Conservation (phyloP, 2,888 invertebrate genomes). For the Clistopyga incitator region DNA sequence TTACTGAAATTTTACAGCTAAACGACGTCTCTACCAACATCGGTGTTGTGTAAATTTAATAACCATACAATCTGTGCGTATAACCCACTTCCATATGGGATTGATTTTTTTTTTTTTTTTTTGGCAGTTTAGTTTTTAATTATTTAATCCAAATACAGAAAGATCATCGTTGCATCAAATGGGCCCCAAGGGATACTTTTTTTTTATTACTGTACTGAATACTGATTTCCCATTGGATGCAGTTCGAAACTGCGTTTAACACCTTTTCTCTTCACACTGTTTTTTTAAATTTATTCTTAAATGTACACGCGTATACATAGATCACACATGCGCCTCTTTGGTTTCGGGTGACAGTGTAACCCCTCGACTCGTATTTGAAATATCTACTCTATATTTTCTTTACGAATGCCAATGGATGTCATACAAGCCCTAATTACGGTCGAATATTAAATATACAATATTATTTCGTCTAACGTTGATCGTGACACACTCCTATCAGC, state of each 20-base stretch:
- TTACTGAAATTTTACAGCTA: constrained; percentile 59
- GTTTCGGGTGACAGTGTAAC: constrained; percentile 66
- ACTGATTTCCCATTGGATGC: constrained; percentile 46
- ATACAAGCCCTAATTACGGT: constrained; percentile 24
- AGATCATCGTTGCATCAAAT: constrained; percentile 25
- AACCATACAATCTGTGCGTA: constrained; percentile 77
- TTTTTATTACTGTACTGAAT: constrained; percentile 45
- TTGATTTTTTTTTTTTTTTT: constrained; percentile 67
- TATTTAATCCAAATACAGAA: constrained; percentile 42
- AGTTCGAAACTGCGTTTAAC: background rate
- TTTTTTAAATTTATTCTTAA: constrained; percentile 46
- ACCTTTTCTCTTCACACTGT: background rate
- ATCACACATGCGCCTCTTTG: constrained; percentile 71
- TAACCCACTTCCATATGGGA: constrained; percentile 71
- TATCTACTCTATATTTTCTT: constrained; percentile 31
- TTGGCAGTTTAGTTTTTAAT: constrained; percentile 60
- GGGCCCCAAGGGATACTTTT: constrained; percentile 33
- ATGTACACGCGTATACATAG: constrained; percentile 46
- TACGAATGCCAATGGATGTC: constrained; percentile 35
- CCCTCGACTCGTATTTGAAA: constrained; percentile 14
- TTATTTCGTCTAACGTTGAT: constrained; percentile 39
- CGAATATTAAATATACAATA: constrained; percentile 45
- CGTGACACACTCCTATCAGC: constrained; percentile 5
- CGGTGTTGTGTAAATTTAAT: constrained; percentile 72
- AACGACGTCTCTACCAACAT: constrained; percentile 43